Evolutionary conservation across 2,113 vertebrate species (phyloP), one percentile per base, ranked within the genome.

Genomic region (Setophaga petechia): DNA sequence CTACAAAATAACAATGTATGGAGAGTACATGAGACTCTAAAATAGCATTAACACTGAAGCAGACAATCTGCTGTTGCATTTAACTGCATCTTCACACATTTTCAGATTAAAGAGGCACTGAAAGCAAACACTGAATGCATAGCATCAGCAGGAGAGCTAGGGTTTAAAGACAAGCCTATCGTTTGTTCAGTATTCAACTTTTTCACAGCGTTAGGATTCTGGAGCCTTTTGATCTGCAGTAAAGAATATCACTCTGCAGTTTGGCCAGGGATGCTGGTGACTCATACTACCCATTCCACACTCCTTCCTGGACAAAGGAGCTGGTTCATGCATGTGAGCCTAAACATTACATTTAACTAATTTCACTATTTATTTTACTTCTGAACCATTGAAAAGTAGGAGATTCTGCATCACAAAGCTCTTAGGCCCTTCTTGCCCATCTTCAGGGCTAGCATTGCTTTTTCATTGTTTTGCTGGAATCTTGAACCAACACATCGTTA

Each of bases 1-100:
- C 83, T 77, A 81, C 59, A 74, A 66, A 80, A 51, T 27, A 93
- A 79, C 58, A 73, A 77, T 18, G 22, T 31, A 82, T 8, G 17
- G 15, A 63, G 66, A 91, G 18, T 25, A 74, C 13, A 20, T 11
- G 18, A 85, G 55, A 83, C 52, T 46, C 41, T 66, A 52, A 83
- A 86, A 61, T 39, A 88, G 49, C 9, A 14, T 57, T 86, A 86
- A 80, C 25, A 62, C 41, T 37, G 62, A 73, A 89, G 62, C 30
- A 83, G 66, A 75, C 71, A 83, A 55, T 90, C 75, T 76, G 68
- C 76, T 95, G 46, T 49, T 89, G 63, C 59, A 66, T 90, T 90
- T 31, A 90, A 54, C 46, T 62, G 72, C 41, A 86, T 51, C 41
- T 80, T 92, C 68, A 89, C 79, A 93, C 35, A 37, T 73, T 88